These are phyloP conservation scores for Castor canadensis DNA, from an alignment of 2,113 vertebrate species.

Conservation along the genomic window DNA sequence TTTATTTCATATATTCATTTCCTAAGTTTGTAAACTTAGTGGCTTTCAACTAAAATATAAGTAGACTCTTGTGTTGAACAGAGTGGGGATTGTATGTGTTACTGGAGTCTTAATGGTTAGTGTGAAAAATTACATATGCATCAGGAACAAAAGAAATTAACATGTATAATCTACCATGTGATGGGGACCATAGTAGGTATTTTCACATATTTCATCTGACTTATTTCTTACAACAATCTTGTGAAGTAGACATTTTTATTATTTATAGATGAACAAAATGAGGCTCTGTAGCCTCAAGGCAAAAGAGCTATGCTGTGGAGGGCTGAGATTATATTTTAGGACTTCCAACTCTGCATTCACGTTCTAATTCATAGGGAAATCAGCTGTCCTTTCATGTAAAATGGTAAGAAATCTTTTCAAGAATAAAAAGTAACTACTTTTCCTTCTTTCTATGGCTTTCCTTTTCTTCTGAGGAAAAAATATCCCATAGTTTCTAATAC, in stretches of 20 bases:
- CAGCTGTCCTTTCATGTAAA: background rate
- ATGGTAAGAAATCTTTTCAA: background rate
- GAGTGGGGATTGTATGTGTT: background rate
- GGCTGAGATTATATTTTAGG: background rate
- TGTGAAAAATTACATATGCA: background rate
- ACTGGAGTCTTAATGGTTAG: background rate
- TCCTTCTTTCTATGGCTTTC: background rate
- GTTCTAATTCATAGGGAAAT: background rate
- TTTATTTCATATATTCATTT: background rate
- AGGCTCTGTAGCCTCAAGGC: background rate
- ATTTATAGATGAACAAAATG: background rate
- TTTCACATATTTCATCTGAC: conserved; percentile 20
- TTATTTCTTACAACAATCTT: background rate
- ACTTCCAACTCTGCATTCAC: background rate
- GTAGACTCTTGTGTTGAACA: background rate
- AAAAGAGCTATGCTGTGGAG: background rate
- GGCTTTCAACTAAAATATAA: background rate
- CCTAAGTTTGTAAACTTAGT: background rate
- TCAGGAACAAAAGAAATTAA: background rate
- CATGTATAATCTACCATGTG: background rate
- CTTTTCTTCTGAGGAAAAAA: background rate
- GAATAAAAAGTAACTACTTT: background rate
- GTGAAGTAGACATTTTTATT: background rate
- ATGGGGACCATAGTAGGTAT: background rate
- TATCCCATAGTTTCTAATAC: background rate